phyloP scores from a whole-genome alignment of 2,797 vertebrate genomes.

The Cirrhinus mrigala region DNA sequence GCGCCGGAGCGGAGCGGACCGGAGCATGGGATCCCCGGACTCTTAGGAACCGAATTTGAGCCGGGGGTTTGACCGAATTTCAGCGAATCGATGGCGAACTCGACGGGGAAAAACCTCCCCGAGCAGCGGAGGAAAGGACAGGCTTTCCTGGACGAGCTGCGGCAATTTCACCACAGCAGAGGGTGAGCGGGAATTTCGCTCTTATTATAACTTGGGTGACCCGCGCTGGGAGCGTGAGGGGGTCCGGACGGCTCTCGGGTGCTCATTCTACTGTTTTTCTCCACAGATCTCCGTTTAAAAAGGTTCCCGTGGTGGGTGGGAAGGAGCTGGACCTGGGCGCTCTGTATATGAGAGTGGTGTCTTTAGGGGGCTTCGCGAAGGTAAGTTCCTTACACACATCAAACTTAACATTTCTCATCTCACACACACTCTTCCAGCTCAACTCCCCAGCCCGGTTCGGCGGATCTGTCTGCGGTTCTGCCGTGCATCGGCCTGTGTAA shows the following conservation, averaged over 20 bases:
- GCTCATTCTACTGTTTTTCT: slow-evolving; percentile 36
- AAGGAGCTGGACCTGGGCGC: slow-evolving; percentile 97
- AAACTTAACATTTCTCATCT: slow-evolving; percentile 64
- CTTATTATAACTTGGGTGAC: slow-evolving; percentile 32
- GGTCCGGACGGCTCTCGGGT: slow-evolving; percentile 8
- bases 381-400: slow-evolving; percentile 83
- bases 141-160: slow-evolving; percentile 99
- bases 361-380: slow-evolving; percentile 99
- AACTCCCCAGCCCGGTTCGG: slow-evolving; percentile 10
- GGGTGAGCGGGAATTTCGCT: slow-evolving; percentile 79
- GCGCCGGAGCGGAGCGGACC: slow-evolving; percentile 94
- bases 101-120: slow-evolving; percentile 97
- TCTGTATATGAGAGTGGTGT: slow-evolving; percentile 97
- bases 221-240: slow-evolving; percentile 70
- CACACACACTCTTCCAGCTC: background rate
- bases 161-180: slow-evolving; percentile 99
- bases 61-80: slow-evolving; percentile 84
- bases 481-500: slow-evolving; percentile 39
- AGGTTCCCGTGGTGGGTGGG: slow-evolving; percentile 98
- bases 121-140: slow-evolving; percentile 99
- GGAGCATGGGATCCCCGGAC: slow-evolving; percentile 97
- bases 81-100: slow-evolving; percentile 95
- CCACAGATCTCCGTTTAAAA: slow-evolving; percentile 95
- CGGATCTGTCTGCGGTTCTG: background rate
- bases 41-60: slow-evolving; percentile 93